Evolutionary conservation across 2,797 vertebrate genomes (phyloP), one percentile per base, ranked within the genome.

Genomic region (Oreonectes daqikongensis): DNA sequence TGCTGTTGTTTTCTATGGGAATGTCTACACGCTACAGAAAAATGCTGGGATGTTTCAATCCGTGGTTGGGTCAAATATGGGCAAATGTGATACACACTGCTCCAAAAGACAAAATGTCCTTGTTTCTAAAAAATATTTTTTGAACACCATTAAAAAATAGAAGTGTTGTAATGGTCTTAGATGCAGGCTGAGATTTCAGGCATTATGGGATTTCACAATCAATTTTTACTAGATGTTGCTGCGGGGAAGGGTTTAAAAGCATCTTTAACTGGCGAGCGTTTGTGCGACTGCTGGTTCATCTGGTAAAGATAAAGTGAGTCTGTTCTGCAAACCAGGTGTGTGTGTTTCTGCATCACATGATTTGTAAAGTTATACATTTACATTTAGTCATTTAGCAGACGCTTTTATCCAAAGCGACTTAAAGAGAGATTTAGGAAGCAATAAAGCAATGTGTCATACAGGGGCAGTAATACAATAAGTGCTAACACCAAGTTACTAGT

Each of bases 1-100:
- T 67, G 32, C 72, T 72, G 74, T 78, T 77, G 53, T 70, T 67
- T 79, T 79, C 68, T 65, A 22, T 61, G 72, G 63, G 38, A 32
- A 57, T 15, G 48, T 52, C 50, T 52, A 24, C 35, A 35, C n/a
- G n/a, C 32, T 35, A 35, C 9, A 35, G 4, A 35, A 30, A 35
- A 35, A 35, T n/a, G 35, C 35, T 35, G 35, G 1, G 35, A 35
- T 35, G 1, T 35, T 35, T 35, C 35, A 35, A 35, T 35, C 35
- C 35, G 2, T 35, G 35, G 8, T 35, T 35, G 35, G 9, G 35
- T 35, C 35, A 35, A 9, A 35, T 4, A 35, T 35, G 8, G 35
- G 35, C 35, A 35, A n/a, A n/a, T 30, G 28, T 30, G 28, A 32
- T 5, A 32, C 17, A 18, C 6, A n/a, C 46, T 48, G 11, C 11